phyloP scores from a whole-genome alignment of 2,113 vertebrate species.

The Scartelaos histophorus region DNA sequence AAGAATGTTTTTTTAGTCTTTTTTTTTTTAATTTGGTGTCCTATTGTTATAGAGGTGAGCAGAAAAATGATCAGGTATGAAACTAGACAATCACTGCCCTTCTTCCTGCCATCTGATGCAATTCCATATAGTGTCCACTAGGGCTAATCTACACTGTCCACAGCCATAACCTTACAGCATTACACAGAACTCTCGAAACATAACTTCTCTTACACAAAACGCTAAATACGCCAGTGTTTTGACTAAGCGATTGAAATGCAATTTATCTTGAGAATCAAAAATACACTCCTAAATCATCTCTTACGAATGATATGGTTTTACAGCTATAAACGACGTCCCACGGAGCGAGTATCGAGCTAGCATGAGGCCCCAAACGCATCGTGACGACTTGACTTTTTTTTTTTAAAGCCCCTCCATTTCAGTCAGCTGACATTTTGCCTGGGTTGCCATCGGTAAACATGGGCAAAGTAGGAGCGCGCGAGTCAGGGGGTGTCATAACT shows the following conservation, averaged over 20 bases:
- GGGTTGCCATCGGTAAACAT: conserved; percentile 74
- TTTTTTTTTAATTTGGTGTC: neutral
- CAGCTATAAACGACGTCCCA: conserved; percentile 27
- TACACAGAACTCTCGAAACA: neutral
- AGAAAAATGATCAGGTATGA: neutral
- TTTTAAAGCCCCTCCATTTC: conserved; percentile 60
- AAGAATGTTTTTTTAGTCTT: neutral
- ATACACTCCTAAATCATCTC: conserved; percentile 38
- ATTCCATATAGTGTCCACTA: neutral
- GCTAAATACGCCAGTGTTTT: neutral
- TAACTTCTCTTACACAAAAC: neutral
- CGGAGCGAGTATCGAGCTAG: conserved; percentile 34
- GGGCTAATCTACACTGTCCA: neutral
- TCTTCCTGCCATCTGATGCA: neutral
- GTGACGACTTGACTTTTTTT: conserved; percentile 59
- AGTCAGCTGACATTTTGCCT: conserved; percentile 74
- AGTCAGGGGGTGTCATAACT: conserved; percentile 83
- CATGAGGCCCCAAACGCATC: conserved; percentile 40
- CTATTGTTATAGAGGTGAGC: neutral
- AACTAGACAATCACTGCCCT: neutral
- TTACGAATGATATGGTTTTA: conserved; percentile 50
- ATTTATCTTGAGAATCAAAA: conserved; percentile 41
- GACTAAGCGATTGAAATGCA: conserved; percentile 5
- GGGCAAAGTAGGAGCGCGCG: conserved; percentile 71
- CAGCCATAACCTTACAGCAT: neutral